Evolutionary conservation across 2,888 invertebrate genomes (phyloP).

Genomic region (Lamellibrachia columna): DNA sequence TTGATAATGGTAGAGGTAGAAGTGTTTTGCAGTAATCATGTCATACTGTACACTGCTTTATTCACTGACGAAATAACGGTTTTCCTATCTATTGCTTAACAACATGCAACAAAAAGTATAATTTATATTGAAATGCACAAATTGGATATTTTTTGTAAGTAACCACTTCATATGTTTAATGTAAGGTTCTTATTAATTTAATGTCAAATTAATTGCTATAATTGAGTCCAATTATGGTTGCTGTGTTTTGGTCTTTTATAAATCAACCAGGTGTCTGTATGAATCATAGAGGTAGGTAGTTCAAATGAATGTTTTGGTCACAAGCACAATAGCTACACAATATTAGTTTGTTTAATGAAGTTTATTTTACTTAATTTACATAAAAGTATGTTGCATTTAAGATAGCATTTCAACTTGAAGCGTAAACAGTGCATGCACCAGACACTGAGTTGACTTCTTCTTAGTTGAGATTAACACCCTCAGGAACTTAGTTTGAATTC

Average conservation of each 20-base stretch:
- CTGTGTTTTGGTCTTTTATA: background rate
- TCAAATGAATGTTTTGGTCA: background rate
- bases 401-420: background rate
- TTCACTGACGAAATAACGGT: no score
- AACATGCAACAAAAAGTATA: no score
- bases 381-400: background rate
- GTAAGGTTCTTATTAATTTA: background rate
- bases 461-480: background rate
- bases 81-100: no score
- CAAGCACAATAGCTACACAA: background rate
- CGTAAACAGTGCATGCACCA: background rate
- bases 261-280: background rate
- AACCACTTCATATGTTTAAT: no score
- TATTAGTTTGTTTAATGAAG: no score
- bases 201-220: background rate
- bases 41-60: no score
- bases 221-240: background rate
- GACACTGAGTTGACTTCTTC: background rate
- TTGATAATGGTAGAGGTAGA: no score
- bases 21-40: no score
- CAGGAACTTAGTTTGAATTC: background rate
- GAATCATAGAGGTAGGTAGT: background rate
- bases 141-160: no score
- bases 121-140: no score
- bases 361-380: background rate